Conservation (phyloP, 2,888 invertebrate species). For the Tanypteryx hageni region DNA sequence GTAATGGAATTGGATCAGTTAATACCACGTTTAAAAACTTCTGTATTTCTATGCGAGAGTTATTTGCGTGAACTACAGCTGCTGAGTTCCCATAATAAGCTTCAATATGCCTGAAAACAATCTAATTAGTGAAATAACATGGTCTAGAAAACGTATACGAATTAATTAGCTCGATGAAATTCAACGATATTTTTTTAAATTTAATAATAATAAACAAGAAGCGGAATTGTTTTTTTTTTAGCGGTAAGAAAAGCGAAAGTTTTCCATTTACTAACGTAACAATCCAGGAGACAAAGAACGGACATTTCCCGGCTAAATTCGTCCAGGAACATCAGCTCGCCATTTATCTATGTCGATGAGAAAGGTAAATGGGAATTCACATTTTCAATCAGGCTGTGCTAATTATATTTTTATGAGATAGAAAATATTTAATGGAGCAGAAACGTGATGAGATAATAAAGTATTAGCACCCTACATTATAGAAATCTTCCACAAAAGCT, state of each 20-base stretch:
- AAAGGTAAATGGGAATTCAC: conserved; percentile 5
- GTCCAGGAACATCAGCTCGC: neutral
- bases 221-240: neutral
- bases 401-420: neutral
- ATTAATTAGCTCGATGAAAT: conserved; percentile 3
- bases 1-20: conserved; percentile 28
- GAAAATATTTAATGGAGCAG: too few species aligned
- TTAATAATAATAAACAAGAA: conserved; percentile 3
- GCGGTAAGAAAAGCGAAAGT: neutral
- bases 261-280: neutral
- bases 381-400: neutral
- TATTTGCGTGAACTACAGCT: neutral
- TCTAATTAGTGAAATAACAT: neutral
- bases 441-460: too few species aligned
- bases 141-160: neutral
- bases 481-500: too few species aligned
- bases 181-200: neutral
- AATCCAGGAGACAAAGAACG: neutral
- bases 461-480: too few species aligned
- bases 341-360: neutral
- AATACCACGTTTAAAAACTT: neutral
- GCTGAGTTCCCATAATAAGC: neutral
- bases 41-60: conserved; percentile 1
- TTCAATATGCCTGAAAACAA: neutral
- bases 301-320: neutral